Percentiles rank a stretch among this genome's conserved stretches.
Evolutionary conservation across 2,888 invertebrate genomes (phyloP).

Genomic region (Rotaria sp.): DNA sequence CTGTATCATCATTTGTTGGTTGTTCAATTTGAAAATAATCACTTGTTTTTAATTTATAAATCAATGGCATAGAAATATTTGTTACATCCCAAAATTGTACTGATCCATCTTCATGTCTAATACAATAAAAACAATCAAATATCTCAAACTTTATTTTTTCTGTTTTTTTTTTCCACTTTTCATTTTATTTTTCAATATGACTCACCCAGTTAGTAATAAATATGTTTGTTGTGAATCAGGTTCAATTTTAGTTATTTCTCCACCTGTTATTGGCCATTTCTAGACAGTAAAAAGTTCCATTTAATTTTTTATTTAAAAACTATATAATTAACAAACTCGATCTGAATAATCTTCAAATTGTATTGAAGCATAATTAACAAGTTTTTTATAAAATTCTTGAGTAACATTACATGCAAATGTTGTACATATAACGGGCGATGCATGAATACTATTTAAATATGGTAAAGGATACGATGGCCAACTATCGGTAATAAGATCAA

Average conservation of each 20-base stretch:
- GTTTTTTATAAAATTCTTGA: conserved; percentile 59
- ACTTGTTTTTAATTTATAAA: conserved; percentile 65
- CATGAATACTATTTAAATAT: conserved; percentile 80
- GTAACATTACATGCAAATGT: conserved; percentile 62
- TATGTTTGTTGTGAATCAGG: conserved; percentile 51
- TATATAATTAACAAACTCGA: conserved; percentile 42
- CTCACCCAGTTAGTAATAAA: conserved; percentile 65
- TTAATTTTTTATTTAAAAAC: background rate
- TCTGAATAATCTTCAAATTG: conserved; percentile 44
- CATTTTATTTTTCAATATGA: too few species aligned
- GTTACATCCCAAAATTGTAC: conserved; percentile 90
- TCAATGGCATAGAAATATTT: conserved; percentile 71
- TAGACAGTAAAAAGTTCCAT: conserved; percentile 42
- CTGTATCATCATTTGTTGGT: conserved; percentile 55
- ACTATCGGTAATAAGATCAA: conserved; percentile 74
- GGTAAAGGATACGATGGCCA: conserved; percentile 70
- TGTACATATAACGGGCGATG: conserved; percentile 40
- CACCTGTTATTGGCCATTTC: conserved; percentile 82
- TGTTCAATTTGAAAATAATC: conserved; percentile 41
- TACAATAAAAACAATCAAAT: conserved; percentile 35
- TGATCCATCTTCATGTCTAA: conserved; percentile 81
- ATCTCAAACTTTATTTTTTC: background rate
- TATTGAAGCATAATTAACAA: conserved; percentile 51
- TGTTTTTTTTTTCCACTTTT: background rate
- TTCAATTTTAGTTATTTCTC: conserved; percentile 44